These are phyloP conservation scores for Centroberyx gerrardi DNA, from an alignment of 2,797 vertebrate species.

Conservation along the genomic window DNA sequence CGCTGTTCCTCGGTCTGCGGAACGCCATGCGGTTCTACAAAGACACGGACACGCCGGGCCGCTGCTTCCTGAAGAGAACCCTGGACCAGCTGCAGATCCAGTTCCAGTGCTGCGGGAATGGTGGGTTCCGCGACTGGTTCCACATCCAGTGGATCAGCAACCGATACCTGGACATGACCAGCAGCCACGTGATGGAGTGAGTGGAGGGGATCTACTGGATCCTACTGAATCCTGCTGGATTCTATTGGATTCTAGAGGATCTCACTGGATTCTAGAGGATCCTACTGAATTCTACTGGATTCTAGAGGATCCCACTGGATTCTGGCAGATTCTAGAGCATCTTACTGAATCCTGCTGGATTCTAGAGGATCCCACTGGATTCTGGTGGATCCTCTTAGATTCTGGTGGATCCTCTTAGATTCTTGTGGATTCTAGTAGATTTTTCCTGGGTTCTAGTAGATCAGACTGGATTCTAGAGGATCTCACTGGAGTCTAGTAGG, in stretches of 20 bases:
- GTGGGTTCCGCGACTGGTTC: conserved; percentile 91
- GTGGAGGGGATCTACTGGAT: conserved; percentile 61
- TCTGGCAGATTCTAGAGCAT: too few relatives aligned
- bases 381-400: too few relatives aligned
- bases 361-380: too few relatives aligned
- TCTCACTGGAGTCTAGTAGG: too few relatives aligned
- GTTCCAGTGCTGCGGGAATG: conserved; percentile 92
- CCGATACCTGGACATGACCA: conserved; percentile 90
- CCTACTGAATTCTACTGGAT: neutral
- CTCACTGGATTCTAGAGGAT: neutral
- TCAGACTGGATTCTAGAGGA: too few relatives aligned
- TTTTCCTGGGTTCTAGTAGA: too few relatives aligned
- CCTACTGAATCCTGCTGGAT: neutral
- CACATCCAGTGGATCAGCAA: conserved; percentile 92
- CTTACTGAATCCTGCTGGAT: too few relatives aligned
- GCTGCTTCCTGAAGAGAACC: conserved; percentile 90
- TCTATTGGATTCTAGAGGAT: neutral
- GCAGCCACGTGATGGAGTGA: conserved; percentile 89
- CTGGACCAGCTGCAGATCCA: conserved; percentile 91
- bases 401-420: too few relatives aligned
- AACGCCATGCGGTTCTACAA: conserved; percentile 90
- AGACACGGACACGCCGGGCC: conserved; percentile 91
- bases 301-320: neutral
- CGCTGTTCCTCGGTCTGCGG: conserved; percentile 86
- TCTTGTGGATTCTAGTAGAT: too few relatives aligned